Evolutionary conservation across 2,113 vertebrate genomes (phyloP), one percentile per base, ranked within the genome.

Genomic region (Xiphias gladius): DNA sequence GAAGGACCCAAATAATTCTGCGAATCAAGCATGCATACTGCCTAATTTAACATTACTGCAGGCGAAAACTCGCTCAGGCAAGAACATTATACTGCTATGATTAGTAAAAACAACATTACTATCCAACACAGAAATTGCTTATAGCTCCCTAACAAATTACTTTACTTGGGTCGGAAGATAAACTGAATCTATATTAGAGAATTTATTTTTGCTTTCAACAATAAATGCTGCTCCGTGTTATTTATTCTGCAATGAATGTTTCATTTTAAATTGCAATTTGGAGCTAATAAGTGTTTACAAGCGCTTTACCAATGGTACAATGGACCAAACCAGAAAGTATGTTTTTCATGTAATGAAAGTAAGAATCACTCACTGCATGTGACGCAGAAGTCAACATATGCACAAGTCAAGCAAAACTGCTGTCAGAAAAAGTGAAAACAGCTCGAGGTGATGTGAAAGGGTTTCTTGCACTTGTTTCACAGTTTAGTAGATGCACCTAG

Each of bases 31-130:
- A 79, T 86, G 79, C 87, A 90, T 89, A 77, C 86, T 88, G 86
- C 86, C 89, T 92, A 92, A 93, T 92, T 93, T 91, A 92, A 89
- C 79, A 90, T 88, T 79, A 86, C 93, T 91, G 88, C 90, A 78
- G 92, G 92, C 92, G 65, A 86, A 80, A 85, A 68, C 72, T 80
- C 82, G 84, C 83, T 83, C 83, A 75, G 85, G 92, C 91, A 90
- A 69, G 79, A 92, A 92, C 85, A 90, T 88, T 88, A 90, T 87
- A 82, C 84, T 50, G 86, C 61, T 12, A 83, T 84, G 85, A 91
- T 94, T 94, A 92, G 91, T 67, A 94, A 93, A 92, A 93, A 92
- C 87, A 92, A 91, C 86, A 89, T 88, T 78, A 84, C 50, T 87
- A 90, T 88, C 84, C 90, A 90, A 77, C 71, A 79, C 71, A 79